Percentiles rank a stretch among this genome's conserved stretches.
Evolutionary conservation across 2,113 vertebrate species (phyloP).

Genomic region (Gobiocypris rarus): DNA sequence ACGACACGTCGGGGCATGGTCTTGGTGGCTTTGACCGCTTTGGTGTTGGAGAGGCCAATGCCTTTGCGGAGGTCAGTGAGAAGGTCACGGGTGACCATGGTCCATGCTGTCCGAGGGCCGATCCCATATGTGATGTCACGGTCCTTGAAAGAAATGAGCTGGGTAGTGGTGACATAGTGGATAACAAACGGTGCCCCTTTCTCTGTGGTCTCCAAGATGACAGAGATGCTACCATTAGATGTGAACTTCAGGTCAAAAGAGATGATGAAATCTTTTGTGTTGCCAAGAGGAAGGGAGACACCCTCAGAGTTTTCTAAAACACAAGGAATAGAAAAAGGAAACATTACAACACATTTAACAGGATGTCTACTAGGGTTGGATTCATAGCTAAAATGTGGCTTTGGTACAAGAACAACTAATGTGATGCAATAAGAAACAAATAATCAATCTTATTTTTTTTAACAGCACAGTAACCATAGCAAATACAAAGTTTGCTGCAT

Average conservation of each 20-base stretch:
- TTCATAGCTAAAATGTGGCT: neutral
- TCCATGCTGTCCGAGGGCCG: constrained; percentile 86
- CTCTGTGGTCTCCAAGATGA: constrained; percentile 93
- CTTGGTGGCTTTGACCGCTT: constrained; percentile 94
- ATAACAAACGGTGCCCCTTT: constrained; percentile 87
- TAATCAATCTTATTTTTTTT: neutral
- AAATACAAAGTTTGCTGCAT: neutral
- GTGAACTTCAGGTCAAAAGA: constrained; percentile 91
- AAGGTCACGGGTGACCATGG: constrained; percentile 91
- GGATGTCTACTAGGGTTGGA: neutral
- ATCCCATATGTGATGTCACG: constrained; percentile 90
- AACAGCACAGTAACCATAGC: neutral
- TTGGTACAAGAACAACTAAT: neutral
- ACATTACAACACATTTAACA: neutral
- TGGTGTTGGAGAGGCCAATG: constrained; percentile 94
- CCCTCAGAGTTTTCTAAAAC: constrained; percentile 87
- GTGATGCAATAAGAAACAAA: neutral
- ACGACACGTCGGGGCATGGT: constrained; percentile 91
- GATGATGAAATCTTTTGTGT: constrained; percentile 92
- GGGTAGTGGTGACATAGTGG: constrained; percentile 87
- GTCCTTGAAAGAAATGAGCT: constrained; percentile 88
- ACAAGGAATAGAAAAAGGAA: constrained; percentile 44
- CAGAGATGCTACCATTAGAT: constrained; percentile 90
- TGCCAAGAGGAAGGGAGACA: constrained; percentile 86
- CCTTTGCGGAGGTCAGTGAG: constrained; percentile 95